Evolutionary conservation across 2,113 vertebrate species (phyloP), one percentile per base, ranked within the genome.

Genomic region (Melanerpes formicivorus): DNA sequence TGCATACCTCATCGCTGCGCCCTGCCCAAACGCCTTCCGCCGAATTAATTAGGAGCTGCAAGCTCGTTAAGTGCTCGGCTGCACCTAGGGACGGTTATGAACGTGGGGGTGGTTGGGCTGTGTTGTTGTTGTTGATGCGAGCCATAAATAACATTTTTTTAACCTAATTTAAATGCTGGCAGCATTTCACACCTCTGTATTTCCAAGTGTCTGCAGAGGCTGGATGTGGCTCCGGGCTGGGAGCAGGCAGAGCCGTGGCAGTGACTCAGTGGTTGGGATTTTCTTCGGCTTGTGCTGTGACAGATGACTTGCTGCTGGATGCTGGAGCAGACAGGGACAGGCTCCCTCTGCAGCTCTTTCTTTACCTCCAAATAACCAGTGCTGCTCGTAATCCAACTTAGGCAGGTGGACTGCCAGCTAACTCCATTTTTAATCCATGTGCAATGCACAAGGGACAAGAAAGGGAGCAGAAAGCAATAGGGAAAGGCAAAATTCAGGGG

Each of bases 1-100:
- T 96, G 93, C 92, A 96, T 96, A 83, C 93, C 96, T 95, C 95
- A 88, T 96, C 97, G 96, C 96, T 95, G 88, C 96, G 78, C 86
- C 96, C 96, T 93, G 96, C 95, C 95, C 96, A 97, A 96, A 93
- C 89, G 90, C 86, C 97, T 93, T 96, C 95, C 80, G 86, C 92
- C 96, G 97, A 97, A 97, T 98, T 97, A 97, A 98, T 97, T 96
- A 97, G 75, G 81, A 93, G 87, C 95, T 95, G 79, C 91, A 96
- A 97, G 96, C 96, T 97, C 2, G 60, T 97, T 97, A 97, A 96
- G 87, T 91, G 59, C 95, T 87, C 83, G 85, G 93, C 88, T 97
- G 96, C 95, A 97, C 95, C 96, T 91, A 93, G 82, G 88, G 87
- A 94, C 95, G 94, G 96, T 97, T 88, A 96, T 93, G 88, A 95